Base-by-base conservation (phyloP, 2,888 invertebrate species). In the Tridacna crocea region DNA sequence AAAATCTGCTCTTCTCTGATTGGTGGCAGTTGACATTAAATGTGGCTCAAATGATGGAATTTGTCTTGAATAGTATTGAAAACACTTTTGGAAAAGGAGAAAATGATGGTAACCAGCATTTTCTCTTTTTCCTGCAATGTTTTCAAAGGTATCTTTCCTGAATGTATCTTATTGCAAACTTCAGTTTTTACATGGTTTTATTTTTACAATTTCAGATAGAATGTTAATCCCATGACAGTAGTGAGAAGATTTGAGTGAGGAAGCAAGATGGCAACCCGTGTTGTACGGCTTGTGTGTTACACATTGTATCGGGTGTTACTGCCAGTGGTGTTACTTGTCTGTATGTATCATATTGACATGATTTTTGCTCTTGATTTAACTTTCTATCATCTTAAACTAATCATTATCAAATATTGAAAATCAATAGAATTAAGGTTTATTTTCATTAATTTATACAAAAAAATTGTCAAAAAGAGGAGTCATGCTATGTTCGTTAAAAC, bases 261-360 rank as follows among this genome's bases (percentile, higher is more conserved):
- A 26, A 51, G 51, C 74, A 74, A 74, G 74, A 74, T 74, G 74
- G 74, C 74, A 46, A 74, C 74, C 47, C 46, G 47, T 46, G 89
- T 88, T 36, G 86, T 88, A 26, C 81, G 83, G 74, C 74, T 88
- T 4, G 82, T 91, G 22, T 89, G 90, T 70, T 90, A 84, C 70
- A 63, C 89, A 11, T 83, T 91, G 66, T 92, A 91, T 80, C 79
- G 91, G 65, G 68, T 92, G 19, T 74, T 92, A 11, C 81, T 92
- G 61, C 92, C 92, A 10, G 22, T 90, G 13, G 88, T 89, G 8
- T 82, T 92, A 48, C 80, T 92, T 60, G 89, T 90, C 87, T 89
- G 92, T 92, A 88, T 72, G 83, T 76, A 76, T 48, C 8, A 15
- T 12, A 47, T 17, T n/a, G n/a, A n/a, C 24, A 61, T 22, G 19